Evolutionary conservation across 2,888 invertebrate genomes (phyloP), one percentile per base, ranked within the genome.

Genomic region (Agrochola circellaris): DNA sequence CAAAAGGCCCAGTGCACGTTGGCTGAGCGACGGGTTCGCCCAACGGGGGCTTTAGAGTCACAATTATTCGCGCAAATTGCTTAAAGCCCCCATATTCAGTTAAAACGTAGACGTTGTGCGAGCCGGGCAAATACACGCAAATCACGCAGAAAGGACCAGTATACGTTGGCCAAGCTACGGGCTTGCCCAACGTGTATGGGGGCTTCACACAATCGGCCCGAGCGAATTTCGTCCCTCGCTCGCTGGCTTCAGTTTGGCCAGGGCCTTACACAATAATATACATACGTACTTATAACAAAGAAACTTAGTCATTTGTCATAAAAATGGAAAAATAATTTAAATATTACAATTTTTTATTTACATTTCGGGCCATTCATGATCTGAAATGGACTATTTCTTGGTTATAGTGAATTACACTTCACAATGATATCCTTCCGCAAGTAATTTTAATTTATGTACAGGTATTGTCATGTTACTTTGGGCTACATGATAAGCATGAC

Each of bases 341-440:
- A 72, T 72, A 73, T 74, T 76, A 81, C 51, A 76, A 56, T 68
- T 56, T 81, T 30, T 15, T 87, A 84, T 81, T 79, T 87, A 86
- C 86, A 87, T 34, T 77, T 66, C 20, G 38, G 67, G 61, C 60
- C 60, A 70, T 68, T 73, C 58, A 60, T 48, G 3, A 77, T 73
- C 73, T 65, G n/a, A 56, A 42, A 65, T 65, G 20, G 54, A 69
- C 65, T 56, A 62, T 76, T 70, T 72, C n/a, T 38, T 71, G 58
- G 30, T 51, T 80, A 66, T 62, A 58, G 42, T 68, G 60, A 67
- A 69, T 72, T 65, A 62, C 56, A 65, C 58, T 61, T 54, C 56
- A 69, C 45, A 73, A 56, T 73, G 34, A 62, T 61, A 8, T 58
- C 34, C 20, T 68, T 71, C 75, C 15, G 23, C 9, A 61, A 48